Conservation (phyloP, 2,888 invertebrate genomes). For the Catocala sponsa region DNA sequence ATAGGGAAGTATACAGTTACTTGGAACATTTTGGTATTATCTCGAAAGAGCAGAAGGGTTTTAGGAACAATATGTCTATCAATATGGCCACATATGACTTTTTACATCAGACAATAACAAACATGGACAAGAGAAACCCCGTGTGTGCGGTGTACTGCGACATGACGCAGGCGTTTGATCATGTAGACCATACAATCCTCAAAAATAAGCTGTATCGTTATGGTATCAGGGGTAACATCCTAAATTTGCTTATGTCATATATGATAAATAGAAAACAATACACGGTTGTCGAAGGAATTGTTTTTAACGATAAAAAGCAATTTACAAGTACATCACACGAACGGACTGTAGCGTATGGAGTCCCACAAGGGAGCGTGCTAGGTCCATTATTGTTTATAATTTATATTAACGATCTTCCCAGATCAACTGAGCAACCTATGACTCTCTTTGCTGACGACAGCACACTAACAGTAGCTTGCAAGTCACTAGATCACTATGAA, state of each 20-base stretch:
- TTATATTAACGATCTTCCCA: conserved; percentile 3
- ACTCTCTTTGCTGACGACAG: conserved; percentile 5
- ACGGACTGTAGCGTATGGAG: neutral
- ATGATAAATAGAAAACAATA: neutral
- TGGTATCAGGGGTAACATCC: conserved; percentile 3
- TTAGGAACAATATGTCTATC: conserved; percentile 11
- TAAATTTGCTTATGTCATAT: conserved; percentile 2
- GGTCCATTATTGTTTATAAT: conserved; percentile 6
- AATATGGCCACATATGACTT: conserved; percentile 8
- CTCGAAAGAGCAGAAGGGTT: neutral
- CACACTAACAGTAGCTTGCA: neutral
- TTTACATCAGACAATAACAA: neutral
- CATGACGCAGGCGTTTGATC: neutral
- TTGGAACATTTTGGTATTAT: conserved; percentile 10
- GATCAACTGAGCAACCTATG: neutral
- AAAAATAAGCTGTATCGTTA: neutral
- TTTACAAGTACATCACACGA: neutral
- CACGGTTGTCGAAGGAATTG: neutral
- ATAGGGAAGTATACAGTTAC: neutral
- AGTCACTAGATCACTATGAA: neutral
- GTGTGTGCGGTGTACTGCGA: conserved; percentile 5
- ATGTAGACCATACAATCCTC: neutral
- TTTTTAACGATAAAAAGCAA: neutral
- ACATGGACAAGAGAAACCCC: neutral
- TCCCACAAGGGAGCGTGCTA: conserved; percentile 4